phyloP scores from a whole-genome alignment of 2,113 vertebrate species.

The Toxotes chatareus region DNA sequence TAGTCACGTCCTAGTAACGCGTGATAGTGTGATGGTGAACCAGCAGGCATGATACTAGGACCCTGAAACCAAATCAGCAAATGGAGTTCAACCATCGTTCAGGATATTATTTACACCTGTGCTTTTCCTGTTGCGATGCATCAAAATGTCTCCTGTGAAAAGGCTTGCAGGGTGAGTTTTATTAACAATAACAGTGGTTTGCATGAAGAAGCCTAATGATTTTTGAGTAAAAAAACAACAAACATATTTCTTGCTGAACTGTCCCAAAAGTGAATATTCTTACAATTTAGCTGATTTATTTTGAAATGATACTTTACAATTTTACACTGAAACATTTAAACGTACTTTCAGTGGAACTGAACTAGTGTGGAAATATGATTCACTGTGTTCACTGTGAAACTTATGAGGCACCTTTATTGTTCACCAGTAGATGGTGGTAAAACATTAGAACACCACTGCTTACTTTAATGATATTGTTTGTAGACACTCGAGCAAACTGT shows the following conservation, averaged over 20 bases:
- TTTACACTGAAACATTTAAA: neutral
- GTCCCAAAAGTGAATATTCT: neutral
- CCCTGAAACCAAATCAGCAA: neutral
- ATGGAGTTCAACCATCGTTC: neutral
- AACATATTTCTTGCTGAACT: neutral
- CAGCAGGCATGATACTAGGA: neutral
- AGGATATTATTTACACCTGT: neutral
- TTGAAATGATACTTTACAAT: neutral
- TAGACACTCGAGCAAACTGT: neutral
- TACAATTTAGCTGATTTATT: neutral
- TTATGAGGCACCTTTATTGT: neutral
- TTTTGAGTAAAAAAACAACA: neutral
- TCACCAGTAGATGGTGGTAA: constrained; percentile 73
- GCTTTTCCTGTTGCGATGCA: neutral
- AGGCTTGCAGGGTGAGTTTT: neutral
- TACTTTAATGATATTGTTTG: neutral
- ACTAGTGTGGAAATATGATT: neutral
- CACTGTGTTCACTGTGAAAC: neutral
- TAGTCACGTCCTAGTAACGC: neutral
- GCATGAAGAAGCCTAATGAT: neutral
- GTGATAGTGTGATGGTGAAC: neutral
- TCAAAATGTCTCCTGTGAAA: neutral
- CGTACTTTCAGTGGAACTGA: neutral
- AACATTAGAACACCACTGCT: constrained; percentile 22
- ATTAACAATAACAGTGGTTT: neutral